These are phyloP conservation scores for Ophiodon elongatus DNA, from an alignment of 2,113 vertebrate species.

Conservation along the genomic window DNA sequence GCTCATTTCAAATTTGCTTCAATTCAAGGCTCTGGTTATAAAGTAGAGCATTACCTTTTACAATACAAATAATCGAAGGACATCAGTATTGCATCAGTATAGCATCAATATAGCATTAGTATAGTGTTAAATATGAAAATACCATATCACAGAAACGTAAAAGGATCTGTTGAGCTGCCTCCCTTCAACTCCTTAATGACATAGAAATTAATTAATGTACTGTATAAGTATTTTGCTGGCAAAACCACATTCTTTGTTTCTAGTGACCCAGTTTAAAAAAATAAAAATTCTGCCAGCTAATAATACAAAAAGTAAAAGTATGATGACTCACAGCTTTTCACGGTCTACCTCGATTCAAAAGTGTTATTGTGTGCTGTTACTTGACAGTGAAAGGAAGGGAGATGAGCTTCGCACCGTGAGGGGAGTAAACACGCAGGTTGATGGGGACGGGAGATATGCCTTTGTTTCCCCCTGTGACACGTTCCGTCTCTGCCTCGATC, in stretches of 20 bases:
- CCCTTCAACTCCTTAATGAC: neutral
- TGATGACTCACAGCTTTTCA: conserved; percentile 41
- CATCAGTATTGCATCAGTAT: neutral
- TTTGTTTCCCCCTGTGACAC: conserved; percentile 93
- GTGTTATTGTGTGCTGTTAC: conserved; percentile 5
- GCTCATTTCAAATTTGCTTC: neutral
- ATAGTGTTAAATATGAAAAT: neutral
- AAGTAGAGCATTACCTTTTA: neutral
- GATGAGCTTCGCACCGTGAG: conserved; percentile 86
- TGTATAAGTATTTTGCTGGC: neutral
- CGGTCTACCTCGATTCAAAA: neutral
- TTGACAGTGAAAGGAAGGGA: neutral
- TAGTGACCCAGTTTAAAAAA: conserved; percentile 1
- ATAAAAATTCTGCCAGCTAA: conserved; percentile 5
- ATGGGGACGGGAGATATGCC: conserved; percentile 96
- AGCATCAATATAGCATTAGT: neutral
- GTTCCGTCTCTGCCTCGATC: conserved; percentile 95
- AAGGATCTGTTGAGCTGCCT: neutral
- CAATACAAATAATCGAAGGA: neutral
- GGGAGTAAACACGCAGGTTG: conserved; percentile 92
- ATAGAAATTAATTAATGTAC: neutral
- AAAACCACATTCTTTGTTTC: conserved; percentile 22
- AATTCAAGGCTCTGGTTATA: conserved; percentile 14
- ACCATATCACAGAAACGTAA: neutral
- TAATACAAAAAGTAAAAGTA: neutral